These are phyloP conservation scores for Enteromius mattozi DNA, from an alignment of 2,797 vertebrate species.

Conservation along the genomic window DNA sequence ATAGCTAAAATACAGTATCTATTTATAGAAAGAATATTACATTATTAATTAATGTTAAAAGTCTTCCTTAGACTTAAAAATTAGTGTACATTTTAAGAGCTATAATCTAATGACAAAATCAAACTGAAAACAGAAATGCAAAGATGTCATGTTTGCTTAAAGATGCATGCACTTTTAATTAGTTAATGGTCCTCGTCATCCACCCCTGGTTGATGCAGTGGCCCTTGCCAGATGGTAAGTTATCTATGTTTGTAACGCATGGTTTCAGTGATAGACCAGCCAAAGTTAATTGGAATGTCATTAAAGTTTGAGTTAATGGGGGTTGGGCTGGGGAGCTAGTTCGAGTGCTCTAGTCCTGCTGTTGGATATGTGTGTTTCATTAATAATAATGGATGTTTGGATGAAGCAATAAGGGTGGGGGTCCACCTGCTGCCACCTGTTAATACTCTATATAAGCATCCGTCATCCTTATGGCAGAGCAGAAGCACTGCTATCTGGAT, in stretches of 20 bases:
- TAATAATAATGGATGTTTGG: constrained; percentile 70
- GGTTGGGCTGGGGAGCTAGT: constrained; percentile 45
- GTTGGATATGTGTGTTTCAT: constrained; percentile 68
- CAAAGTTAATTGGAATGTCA: constrained; percentile 84
- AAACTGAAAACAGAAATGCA: constrained; percentile 20
- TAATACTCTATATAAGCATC: constrained; percentile 81
- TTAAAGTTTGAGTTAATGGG: constrained; percentile 73
- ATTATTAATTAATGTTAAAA: background rate
- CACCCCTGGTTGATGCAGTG: constrained; percentile 59
- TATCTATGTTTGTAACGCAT: constrained; percentile 78
- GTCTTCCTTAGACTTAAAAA: background rate
- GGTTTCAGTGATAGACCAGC: constrained; percentile 73
- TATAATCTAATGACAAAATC: background rate
- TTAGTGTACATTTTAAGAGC: background rate
- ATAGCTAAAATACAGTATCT: background rate
- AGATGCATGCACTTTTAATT: constrained; percentile 48
- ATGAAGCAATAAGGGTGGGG: constrained; percentile 58
- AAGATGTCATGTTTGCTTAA: constrained; percentile 25
- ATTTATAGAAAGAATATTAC: background rate
- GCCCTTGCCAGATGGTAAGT: constrained; percentile 77
- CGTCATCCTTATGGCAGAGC: constrained; percentile 57
- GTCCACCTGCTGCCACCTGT: constrained; percentile 87
- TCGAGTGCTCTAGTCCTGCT: constrained; percentile 56
- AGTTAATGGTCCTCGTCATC: constrained; percentile 36
- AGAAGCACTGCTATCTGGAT: constrained; percentile 64